These are phyloP conservation scores for Drosophila mettleri DNA, from an alignment of 2,888 invertebrate species.

Conservation along the genomic window DNA sequence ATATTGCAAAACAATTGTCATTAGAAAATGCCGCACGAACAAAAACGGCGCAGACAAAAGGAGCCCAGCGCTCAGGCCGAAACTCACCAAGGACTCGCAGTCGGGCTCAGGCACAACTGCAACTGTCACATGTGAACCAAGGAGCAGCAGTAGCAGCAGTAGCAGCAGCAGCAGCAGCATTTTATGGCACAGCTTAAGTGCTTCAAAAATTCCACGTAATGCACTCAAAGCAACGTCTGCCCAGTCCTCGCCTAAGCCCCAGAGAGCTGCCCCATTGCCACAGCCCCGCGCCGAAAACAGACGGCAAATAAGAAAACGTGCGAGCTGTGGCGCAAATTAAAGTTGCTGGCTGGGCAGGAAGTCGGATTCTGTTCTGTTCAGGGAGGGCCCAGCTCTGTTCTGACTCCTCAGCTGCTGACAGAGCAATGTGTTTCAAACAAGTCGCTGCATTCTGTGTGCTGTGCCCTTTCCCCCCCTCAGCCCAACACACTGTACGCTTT, in stretches of 20 bases:
- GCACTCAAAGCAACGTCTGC: constrained; percentile 81
- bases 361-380: constrained; percentile 43
- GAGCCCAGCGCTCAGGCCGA: constrained; percentile 46
- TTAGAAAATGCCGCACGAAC: constrained; percentile 82
- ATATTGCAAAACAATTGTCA: constrained; percentile 84
- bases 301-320: constrained; percentile 80
- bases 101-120: constrained; percentile 51
- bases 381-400: constrained; percentile 34
- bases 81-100: constrained; percentile 57
- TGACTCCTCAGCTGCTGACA: constrained; percentile 73
- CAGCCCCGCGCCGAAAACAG: constrained; percentile 40
- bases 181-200: constrained; percentile 80
- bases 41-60: constrained; percentile 77
- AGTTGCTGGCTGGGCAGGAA: constrained; percentile 59
- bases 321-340: constrained; percentile 78
- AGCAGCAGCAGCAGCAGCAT: constrained; percentile 64
- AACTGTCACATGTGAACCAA: constrained; percentile 67
- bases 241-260: constrained; percentile 45
- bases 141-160: constrained; percentile 39
- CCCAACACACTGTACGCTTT: neutral
- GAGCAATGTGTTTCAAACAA: constrained; percentile 73
- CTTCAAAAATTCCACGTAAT: constrained; percentile 83
- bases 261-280: constrained; percentile 21
- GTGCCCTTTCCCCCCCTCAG: neutral
- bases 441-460: constrained; percentile 46